Evolutionary conservation across 2,888 invertebrate species (phyloP).

Genomic region (Torymus auratus): DNA sequence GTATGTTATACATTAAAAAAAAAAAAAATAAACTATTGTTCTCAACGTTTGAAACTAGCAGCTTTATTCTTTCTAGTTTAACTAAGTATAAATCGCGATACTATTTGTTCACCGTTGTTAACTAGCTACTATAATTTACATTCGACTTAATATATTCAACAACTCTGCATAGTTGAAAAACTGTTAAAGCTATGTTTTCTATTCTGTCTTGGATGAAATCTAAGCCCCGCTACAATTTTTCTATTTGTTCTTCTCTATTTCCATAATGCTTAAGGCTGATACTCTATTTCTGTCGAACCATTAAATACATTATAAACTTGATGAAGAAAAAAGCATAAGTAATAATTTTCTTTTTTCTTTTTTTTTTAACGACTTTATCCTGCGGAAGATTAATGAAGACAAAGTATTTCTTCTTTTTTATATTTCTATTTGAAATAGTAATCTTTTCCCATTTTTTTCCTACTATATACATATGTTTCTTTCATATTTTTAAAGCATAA

Average conservation of each 20-base stretch:
- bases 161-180: conserved; percentile 15
- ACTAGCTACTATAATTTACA: conserved; percentile 18
- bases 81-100: conserved; percentile 31
- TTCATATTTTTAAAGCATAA: conserved; percentile 53
- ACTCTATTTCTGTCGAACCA: conserved; percentile 7
- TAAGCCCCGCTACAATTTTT: conserved; percentile 25
- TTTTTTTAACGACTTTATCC: conserved; percentile 26
- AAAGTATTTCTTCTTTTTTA: conserved; percentile 41
- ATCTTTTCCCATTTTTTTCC: conserved; percentile 32
- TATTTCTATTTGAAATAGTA: not conserved
- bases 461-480: conserved; percentile 21
- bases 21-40: conserved; percentile 5
- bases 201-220: conserved; percentile 44
- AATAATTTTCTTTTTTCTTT: conserved; percentile 24
- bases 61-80: conserved; percentile 17
- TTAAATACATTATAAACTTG: conserved; percentile 1
- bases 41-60: not conserved
- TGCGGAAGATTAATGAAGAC: conserved; percentile 26
- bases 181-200: conserved; percentile 36
- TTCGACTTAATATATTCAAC: conserved; percentile 15
- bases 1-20: not conserved
- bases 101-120: conserved; percentile 24
- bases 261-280: conserved; percentile 29
- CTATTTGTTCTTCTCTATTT: conserved; percentile 30
- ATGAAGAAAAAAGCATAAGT: conserved; percentile 19